A percentile compares a stretch with the other conserved stretches of the same genome.
These are phyloP conservation scores for Lasius fuliginosus DNA, from an alignment of 2,888 invertebrate genomes.

Conservation along the genomic window DNA sequence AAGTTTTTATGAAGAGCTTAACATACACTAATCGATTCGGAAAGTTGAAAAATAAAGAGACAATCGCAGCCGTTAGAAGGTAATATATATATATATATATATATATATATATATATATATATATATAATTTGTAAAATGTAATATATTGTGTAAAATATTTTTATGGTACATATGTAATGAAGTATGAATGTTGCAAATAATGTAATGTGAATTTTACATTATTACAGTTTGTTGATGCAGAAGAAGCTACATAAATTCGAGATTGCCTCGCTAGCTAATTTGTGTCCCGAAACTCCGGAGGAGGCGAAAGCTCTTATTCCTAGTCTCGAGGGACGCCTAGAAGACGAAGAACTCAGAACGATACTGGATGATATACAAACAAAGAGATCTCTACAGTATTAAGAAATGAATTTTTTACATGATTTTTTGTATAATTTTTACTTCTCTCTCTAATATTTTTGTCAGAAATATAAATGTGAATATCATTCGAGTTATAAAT, in stretches of 20 bases:
- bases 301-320: slow-evolving; percentile 99
- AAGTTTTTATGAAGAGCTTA: slow-evolving; percentile 99
- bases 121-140: neutral
- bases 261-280: slow-evolving; percentile 98
- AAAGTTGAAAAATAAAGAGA: slow-evolving; percentile 99
- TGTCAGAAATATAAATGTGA: neutral
- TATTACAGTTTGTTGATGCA: slow-evolving; percentile 94
- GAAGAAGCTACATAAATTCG: slow-evolving; percentile 99
- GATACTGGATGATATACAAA: slow-evolving; percentile 98
- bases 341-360: slow-evolving; percentile 99
- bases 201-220: slow-evolving; percentile 51
- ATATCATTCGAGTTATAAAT: neutral
- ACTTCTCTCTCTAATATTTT: slow-evolving; percentile 35
- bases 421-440: neutral
- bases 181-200: neutral
- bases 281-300: slow-evolving; percentile 99
- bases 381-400: slow-evolving; percentile 99
- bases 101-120: slow-evolving; percentile 76
- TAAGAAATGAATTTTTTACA: slow-evolving; percentile 85
- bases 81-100: slow-evolving; percentile 84
- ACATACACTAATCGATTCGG: slow-evolving; percentile 98
- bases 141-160: neutral
- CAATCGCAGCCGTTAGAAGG: slow-evolving; percentile 98
- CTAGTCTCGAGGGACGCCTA: slow-evolving; percentile 98
- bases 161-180: neutral